phyloP scores from a whole-genome alignment of 2,888 invertebrate species.

The Ophion costatus region DNA sequence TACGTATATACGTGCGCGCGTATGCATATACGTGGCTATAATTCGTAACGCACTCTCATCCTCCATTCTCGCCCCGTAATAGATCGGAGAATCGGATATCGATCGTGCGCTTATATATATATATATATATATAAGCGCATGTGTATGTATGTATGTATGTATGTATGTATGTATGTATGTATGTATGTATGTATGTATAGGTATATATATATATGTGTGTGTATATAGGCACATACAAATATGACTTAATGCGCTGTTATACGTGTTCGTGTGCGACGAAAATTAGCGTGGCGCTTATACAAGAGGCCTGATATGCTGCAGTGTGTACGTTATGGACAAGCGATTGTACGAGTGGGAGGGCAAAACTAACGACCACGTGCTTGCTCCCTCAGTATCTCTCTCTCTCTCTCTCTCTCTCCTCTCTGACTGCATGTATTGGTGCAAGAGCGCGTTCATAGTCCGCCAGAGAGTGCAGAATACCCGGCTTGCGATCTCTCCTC shows the following conservation, averaged over 20 bases:
- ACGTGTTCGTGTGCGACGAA: conserved; percentile 39
- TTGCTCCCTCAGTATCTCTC: neutral
- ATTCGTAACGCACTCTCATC: conserved; percentile 46
- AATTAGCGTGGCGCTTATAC: conserved; percentile 56
- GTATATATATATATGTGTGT: neutral
- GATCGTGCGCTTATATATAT: conserved; percentile 14
- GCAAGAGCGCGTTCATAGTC: conserved; percentile 32
- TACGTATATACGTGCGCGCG: neutral
- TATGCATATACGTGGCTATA: conserved; percentile 5
- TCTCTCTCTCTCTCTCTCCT: neutral
- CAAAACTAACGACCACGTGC: conserved; percentile 54
- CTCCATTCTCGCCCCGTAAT: conserved; percentile 27
- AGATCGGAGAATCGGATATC: conserved; percentile 53
- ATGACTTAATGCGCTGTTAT: neutral
- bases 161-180: no score
- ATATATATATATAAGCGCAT: neutral
- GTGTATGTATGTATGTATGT: neutral
- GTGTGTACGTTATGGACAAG: conserved; percentile 25
- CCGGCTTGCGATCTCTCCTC: conserved; percentile 36
- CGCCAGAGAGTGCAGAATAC: conserved; percentile 40
- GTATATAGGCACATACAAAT: neutral
- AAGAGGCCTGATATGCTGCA: conserved; percentile 8
- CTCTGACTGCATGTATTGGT: conserved; percentile 12
- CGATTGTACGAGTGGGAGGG: conserved; percentile 54
- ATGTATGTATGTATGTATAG: no score